phyloP scores from a whole-genome alignment of 2,113 vertebrate genomes.

The Myrmophylax atrothorax region DNA sequence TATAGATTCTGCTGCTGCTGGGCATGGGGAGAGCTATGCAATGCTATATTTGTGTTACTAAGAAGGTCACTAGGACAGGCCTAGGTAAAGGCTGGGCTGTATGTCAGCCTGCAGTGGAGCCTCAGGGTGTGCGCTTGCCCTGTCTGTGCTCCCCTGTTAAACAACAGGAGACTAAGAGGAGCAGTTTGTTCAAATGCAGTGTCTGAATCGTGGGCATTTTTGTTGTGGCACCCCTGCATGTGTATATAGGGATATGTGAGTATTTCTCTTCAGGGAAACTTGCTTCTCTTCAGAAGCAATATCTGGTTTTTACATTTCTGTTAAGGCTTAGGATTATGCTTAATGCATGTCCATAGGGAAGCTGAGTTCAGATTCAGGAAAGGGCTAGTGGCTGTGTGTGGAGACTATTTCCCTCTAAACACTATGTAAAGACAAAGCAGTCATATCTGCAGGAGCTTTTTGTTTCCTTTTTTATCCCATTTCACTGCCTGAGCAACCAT shows the following conservation, averaged over 20 bases:
- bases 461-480: not conserved
- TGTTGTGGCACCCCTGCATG: rapidly evolving
- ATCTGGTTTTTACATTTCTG: not conserved
- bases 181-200: not conserved
- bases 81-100: not conserved
- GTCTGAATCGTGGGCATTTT: not conserved
- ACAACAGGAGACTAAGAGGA: not conserved
- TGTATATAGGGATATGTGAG: not conserved
- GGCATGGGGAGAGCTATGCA: not conserved
- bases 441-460: not conserved
- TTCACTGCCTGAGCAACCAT: not conserved
- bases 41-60: not conserved
- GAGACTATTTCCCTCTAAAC: not conserved
- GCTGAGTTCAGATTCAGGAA: not conserved
- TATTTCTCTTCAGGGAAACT: not conserved
- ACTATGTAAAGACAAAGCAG: not conserved
- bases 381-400: not conserved
- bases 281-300: not conserved
- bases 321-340: not conserved
- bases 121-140: not conserved
- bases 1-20: not conserved
- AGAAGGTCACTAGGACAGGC: not conserved
- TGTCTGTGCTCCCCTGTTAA: not conserved
- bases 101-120: not conserved
- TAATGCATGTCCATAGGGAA: not conserved